Conservation (phyloP, 2,888 invertebrate genomes). For the Hirudinaria manillensis region DNA sequence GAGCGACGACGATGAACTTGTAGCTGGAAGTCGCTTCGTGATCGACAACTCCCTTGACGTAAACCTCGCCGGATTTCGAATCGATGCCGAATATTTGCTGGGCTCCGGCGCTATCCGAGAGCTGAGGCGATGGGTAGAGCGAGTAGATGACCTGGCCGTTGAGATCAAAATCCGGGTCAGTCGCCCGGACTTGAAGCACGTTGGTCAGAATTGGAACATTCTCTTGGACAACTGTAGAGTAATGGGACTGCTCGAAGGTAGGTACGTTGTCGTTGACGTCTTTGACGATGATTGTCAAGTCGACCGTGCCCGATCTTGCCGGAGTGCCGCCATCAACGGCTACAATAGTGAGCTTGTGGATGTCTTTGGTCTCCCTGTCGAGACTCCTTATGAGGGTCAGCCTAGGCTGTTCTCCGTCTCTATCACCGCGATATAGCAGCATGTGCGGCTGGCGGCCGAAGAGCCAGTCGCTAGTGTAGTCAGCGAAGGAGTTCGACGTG, state of each 20-base stretch:
- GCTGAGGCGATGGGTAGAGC: conserved; percentile 22
- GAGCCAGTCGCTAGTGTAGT: conserved; percentile 1
- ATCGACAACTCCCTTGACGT: conserved; percentile 30
- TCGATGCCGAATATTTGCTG: conserved; percentile 30
- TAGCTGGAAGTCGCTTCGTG: conserved; percentile 29
- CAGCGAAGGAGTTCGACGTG: neutral
- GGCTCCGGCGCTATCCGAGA: neutral
- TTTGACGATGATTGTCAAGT: conserved; percentile 32
- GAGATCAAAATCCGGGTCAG: conserved; percentile 31
- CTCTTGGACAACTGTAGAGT: conserved; percentile 29
- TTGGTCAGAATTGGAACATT: conserved; percentile 20
- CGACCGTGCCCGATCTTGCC: conserved; percentile 35
- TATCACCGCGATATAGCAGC: neutral
- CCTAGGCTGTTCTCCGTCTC: neutral
- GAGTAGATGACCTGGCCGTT: conserved; percentile 32
- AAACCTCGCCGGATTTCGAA: conserved; percentile 31
- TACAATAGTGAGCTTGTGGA: conserved; percentile 36
- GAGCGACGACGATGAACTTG: conserved; percentile 29
- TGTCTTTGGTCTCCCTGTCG: conserved; percentile 38
- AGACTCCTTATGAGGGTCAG: conserved; percentile 37
- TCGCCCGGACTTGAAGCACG: conserved; percentile 30
- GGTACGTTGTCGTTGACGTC: conserved; percentile 36
- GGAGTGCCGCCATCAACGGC: conserved; percentile 40
- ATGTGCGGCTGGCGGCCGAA: neutral
- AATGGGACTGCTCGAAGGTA: conserved; percentile 25